These are phyloP conservation scores for Dicaeum eximium DNA, from an alignment of 2,113 vertebrate genomes.

Conservation along the genomic window DNA sequence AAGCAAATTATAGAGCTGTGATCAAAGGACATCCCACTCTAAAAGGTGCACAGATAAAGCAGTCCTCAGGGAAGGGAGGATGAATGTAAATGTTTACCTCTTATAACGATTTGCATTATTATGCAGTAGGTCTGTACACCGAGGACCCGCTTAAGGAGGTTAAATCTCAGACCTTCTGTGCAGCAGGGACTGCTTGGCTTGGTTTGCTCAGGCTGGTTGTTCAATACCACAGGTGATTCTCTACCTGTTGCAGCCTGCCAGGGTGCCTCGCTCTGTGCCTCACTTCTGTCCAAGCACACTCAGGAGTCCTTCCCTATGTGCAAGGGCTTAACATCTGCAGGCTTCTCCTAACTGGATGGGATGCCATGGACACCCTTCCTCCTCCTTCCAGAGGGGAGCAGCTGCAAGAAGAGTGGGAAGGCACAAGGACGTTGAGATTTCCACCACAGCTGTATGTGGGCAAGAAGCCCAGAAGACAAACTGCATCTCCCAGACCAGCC, in stretches of 20 bases:
- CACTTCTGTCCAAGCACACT: not conserved
- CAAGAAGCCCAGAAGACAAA: not conserved
- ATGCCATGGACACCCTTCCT: not conserved
- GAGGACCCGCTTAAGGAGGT: not conserved
- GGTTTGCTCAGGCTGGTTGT: not conserved
- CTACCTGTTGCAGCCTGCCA: not conserved
- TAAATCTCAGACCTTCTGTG: not conserved
- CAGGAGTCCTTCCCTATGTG: not conserved
- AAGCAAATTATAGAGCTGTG: not conserved
- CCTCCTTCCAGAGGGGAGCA: not conserved
- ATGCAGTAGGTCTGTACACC: not conserved
- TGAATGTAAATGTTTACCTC: not conserved
- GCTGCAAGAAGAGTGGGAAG: not conserved
- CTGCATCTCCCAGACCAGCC: not conserved
- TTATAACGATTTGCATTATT: not conserved
- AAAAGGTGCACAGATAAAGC: not conserved
- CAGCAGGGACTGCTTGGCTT: not conserved
- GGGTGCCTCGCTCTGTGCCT: rapidly evolving
- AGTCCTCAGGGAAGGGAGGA: not conserved
- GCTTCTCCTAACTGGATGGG: not conserved
- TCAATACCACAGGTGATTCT: not conserved
- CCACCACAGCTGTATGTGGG: not conserved
- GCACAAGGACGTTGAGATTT: not conserved
- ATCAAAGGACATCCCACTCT: not conserved
- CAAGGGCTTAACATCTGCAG: not conserved